Percentiles rank a stretch among this genome's conserved stretches.
Evolutionary conservation across 2,888 invertebrate genomes (phyloP).

Genomic region (Trachelus tabidus): DNA sequence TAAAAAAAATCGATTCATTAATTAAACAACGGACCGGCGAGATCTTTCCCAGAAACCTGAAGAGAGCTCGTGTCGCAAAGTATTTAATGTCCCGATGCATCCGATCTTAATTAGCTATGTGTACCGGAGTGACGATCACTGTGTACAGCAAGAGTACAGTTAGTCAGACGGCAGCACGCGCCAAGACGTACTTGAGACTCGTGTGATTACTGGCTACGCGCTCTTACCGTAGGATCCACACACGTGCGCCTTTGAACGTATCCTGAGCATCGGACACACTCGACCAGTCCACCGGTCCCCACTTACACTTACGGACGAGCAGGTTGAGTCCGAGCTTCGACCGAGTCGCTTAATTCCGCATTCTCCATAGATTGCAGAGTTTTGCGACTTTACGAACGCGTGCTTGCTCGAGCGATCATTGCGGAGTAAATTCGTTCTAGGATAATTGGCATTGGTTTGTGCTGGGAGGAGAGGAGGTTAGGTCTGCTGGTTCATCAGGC

Average conservation of each 20-base stretch:
- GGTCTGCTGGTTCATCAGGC: neutral
- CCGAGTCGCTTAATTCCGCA: conserved; percentile 39
- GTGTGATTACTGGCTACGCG: neutral
- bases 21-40: neutral
- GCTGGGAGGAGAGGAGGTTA: neutral
- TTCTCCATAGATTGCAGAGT: conserved; percentile 37
- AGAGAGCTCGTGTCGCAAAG: neutral
- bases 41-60: neutral
- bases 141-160: conserved; percentile 25
- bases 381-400: conserved; percentile 14
- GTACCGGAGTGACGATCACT: neutral
- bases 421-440: neutral
- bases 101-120: neutral
- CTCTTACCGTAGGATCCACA: neutral
- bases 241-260: too few relatives aligned
- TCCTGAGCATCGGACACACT: neutral
- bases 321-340: conserved; percentile 26
- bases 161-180: conserved; percentile 36
- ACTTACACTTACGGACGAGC: neutral
- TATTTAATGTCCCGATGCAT: neutral
- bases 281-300: neutral
- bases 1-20: neutral
- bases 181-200: conserved; percentile 15
- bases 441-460: neutral
- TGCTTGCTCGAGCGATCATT: neutral